Conservation (phyloP, 2,888 invertebrate species). For the Caenorhabditis plicata region DNA sequence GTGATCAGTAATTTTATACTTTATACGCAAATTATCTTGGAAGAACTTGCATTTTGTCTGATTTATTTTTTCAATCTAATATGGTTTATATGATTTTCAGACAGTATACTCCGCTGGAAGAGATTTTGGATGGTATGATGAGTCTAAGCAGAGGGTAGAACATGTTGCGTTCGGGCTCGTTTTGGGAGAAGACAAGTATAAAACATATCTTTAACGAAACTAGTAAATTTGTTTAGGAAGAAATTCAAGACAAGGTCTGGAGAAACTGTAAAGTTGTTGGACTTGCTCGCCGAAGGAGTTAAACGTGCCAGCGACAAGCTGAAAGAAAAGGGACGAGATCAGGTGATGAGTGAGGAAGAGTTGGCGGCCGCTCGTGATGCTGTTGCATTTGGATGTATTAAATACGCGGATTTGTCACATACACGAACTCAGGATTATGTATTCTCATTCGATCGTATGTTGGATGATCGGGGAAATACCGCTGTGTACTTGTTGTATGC, state of each 20-base stretch:
- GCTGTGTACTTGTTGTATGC: slow-evolving; percentile 95
- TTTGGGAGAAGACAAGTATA: slow-evolving; percentile 84
- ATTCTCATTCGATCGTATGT: slow-evolving; percentile 98
- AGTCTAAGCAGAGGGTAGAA: slow-evolving; percentile 76
- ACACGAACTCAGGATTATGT: slow-evolving; percentile 88
- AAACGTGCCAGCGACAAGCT: slow-evolving; percentile 67
- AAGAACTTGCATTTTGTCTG: too few relatives aligned
- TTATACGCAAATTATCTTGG: too few relatives aligned
- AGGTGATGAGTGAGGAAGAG: slow-evolving; percentile 55
- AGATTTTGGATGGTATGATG: slow-evolving; percentile 76
- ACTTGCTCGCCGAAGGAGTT: slow-evolving; percentile 84
- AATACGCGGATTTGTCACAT: slow-evolving; percentile 93
- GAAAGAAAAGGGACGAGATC: slow-evolving; percentile 68
- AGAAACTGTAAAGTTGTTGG: slow-evolving; percentile 84
- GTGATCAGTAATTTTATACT: too few relatives aligned
- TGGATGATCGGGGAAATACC: slow-evolving; percentile 97
- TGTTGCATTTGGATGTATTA: slow-evolving; percentile 95
- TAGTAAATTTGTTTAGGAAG: slow-evolving; percentile 72
- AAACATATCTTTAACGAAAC: slow-evolving; percentile 2
- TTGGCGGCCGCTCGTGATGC: slow-evolving; percentile 71
- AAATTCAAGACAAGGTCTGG: slow-evolving; percentile 98
- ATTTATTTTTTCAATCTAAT: not conserved
- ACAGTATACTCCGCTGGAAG: slow-evolving; percentile 78
- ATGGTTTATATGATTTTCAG: slow-evolving; percentile 64
- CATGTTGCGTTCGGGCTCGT: slow-evolving; percentile 96